phyloP scores from a whole-genome alignment of 2,113 vertebrate genomes.

The Patagioenas fasciata region DNA sequence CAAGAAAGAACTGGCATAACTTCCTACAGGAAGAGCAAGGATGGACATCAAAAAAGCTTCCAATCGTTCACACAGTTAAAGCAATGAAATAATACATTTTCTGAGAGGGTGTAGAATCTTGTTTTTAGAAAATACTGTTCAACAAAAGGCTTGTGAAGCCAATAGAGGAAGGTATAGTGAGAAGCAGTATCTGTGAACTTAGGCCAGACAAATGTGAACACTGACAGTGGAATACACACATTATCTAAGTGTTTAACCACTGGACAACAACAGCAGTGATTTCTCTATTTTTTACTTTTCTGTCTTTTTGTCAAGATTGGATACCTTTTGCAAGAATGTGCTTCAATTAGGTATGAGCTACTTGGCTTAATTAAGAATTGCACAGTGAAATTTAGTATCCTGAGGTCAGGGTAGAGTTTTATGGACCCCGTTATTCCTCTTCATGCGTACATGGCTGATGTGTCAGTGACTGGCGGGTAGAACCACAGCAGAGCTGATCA shows the following conservation, averaged over 20 bases:
- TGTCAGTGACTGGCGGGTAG: not conserved
- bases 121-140: not conserved
- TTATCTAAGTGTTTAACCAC: not conserved
- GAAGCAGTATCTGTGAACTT: not conserved
- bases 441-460: not conserved
- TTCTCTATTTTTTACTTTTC: not conserved
- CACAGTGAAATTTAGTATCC: not conserved
- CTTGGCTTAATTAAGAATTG: not conserved
- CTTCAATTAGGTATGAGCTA: not conserved
- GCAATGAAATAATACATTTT: not conserved
- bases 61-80: not conserved
- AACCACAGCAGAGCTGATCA: not conserved
- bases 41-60: not conserved
- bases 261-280: not conserved
- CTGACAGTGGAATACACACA: not conserved
- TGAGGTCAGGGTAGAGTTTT: not conserved
- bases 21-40: not conserved
- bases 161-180: not conserved
- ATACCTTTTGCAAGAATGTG: not conserved
- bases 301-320: not conserved
- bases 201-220: not conserved
- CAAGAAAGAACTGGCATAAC: not conserved
- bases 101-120: not conserved
- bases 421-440: not conserved
- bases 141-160: not conserved